Evolutionary conservation across 2,888 invertebrate species (phyloP).

Genomic region (Corythucha ciliata): DNA sequence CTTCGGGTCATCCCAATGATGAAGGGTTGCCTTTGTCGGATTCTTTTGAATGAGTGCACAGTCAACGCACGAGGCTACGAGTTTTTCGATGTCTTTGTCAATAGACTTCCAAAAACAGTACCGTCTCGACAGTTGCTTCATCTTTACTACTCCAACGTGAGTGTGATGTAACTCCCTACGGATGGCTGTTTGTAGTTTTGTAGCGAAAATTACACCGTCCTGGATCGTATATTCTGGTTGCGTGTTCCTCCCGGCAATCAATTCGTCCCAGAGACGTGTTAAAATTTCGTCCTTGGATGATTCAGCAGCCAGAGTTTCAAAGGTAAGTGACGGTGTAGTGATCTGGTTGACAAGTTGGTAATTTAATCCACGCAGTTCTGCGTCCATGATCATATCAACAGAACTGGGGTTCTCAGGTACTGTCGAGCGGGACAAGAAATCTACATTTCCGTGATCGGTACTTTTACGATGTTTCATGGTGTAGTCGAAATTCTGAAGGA

Average conservation of each 20-base stretch:
- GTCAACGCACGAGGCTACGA: conserved; percentile 31
- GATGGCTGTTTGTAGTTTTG: conserved; percentile 19
- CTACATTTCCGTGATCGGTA: conserved; percentile 20
- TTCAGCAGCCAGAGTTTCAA: conserved; percentile 1
- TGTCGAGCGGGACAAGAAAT: conserved; percentile 21
- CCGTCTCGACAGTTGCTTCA: conserved; percentile 36
- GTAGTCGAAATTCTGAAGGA: conserved; percentile 26
- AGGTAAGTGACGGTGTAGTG: conserved; percentile 1
- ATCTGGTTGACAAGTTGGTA: conserved; percentile 7
- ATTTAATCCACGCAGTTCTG: background rate
- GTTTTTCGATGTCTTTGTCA: conserved; percentile 34
- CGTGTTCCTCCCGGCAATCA: background rate
- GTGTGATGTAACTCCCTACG: conserved; percentile 25
- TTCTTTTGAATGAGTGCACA: background rate
- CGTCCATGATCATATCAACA: conserved; percentile 9
- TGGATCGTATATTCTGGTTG: background rate
- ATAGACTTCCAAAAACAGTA: conserved; percentile 36
- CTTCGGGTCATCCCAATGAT: conserved; percentile 4
- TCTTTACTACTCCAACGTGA: conserved; percentile 35
- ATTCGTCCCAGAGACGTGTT: background rate
- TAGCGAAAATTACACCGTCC: conserved; percentile 25
- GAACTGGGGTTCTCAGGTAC: too few relatives aligned
- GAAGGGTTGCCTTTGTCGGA: conserved; percentile 3
- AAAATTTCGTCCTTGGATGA: conserved; percentile 4
- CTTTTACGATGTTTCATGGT: conserved; percentile 14